Evolutionary conservation across 2,797 vertebrate species (phyloP), one percentile per base, ranked within the genome.

Genomic region (Parotocinclus haroldoi): DNA sequence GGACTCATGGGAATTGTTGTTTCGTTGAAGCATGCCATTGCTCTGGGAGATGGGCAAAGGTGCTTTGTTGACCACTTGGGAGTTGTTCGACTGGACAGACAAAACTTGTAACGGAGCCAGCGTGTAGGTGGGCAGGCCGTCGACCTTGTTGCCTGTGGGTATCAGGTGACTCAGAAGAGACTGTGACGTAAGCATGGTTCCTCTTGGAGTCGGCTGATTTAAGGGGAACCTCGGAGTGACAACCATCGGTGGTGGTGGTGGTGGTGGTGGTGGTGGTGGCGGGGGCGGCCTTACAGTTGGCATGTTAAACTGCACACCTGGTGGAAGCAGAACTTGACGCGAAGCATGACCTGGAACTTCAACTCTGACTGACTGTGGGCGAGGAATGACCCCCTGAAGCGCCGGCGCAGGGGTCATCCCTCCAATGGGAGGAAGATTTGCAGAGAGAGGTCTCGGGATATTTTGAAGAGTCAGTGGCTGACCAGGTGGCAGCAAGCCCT

Each of bases 111-210:
- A 81, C 0, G 96, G 95, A 0, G 95, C 92, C 12, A 99, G 91
- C 0, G 96, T 99, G 77, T 98, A 99, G 0, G 92, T 96, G 2
- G 96, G 96, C 79, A 98, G 90, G 36, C 97, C 96, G 0, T 99
- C 98, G 17, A 98, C 90, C 69, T 90, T 93, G 69, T 95, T 98
- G 39, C 94, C 96, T 0, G 95, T 99, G 0, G 96, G 97, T 62
- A 99, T 94, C 66, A 98, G 84, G 71, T 99, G 96, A 80, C 91
- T 88, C 7, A 98, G 80, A 42, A 98, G 82, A 13, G 96, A 94
- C 73, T 96, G 92, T 0, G 94, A 85, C 0, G 94, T 91, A 61
- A 97, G 76, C 85, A 98, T 93, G 50, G 95, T 75, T 0, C 95
- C 68, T 7, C 89, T 93, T 5, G 93, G 91, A 1, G 89, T 78